Percentiles rank a stretch among this genome's conserved stretches.
These are phyloP conservation scores for Gadopsis marmoratus DNA, from an alignment of 2,797 vertebrate genomes.

Conservation along the genomic window DNA sequence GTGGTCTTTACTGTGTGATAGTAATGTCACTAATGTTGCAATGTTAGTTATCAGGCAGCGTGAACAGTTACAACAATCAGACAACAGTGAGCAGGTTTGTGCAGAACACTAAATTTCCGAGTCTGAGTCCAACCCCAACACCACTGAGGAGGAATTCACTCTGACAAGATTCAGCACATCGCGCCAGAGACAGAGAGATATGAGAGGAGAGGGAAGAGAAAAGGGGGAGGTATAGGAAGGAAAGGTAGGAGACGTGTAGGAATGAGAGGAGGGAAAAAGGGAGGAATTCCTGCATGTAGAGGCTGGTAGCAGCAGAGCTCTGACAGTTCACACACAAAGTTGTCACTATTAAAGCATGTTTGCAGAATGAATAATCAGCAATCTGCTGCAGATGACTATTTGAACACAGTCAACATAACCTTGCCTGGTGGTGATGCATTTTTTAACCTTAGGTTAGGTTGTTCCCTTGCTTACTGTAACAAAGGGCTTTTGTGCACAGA, in stretches of 20 bases:
- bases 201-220: background rate
- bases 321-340: conserved; percentile 16
- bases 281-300: conserved; percentile 69
- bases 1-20: background rate
- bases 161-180: conserved; percentile 74
- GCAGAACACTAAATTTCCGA: no score
- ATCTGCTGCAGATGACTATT: conserved; percentile 21
- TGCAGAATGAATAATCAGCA: conserved; percentile 28
- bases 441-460: background rate
- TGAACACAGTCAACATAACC: background rate
- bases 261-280: conserved; percentile 8
- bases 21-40: background rate
- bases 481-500: background rate
- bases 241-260: conserved; percentile 36
- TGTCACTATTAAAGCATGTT: conserved; percentile 29
- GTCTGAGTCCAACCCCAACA: no score
- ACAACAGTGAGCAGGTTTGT: background rate
- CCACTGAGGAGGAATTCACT: conserved; percentile 53
- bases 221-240: conserved; percentile 4
- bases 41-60: background rate
- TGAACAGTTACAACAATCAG: conserved; percentile 1
- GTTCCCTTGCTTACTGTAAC: background rate
- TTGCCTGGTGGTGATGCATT: background rate
- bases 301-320: conserved; percentile 49
- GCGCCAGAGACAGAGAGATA: conserved; percentile 8